Percentiles rank a stretch among this genome's conserved stretches.
phyloP scores from a whole-genome alignment of 2,888 invertebrate genomes.

The Caradrina kadenii region DNA sequence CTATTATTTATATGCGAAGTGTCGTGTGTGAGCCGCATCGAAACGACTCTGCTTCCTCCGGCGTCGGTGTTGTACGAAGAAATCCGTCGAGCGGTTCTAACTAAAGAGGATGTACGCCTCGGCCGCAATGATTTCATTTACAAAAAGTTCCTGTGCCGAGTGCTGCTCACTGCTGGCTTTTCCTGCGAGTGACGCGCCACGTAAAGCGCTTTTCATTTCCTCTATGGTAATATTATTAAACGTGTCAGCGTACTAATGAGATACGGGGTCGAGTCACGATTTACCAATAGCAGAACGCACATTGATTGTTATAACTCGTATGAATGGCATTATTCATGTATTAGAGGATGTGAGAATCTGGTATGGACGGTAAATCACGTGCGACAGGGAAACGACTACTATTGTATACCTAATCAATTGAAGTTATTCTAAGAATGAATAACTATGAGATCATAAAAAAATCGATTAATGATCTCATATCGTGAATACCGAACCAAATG shows the following conservation, averaged over 20 bases:
- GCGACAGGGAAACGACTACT: conserved; percentile 28
- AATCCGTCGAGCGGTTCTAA: conserved; percentile 79
- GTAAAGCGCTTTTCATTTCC: conserved; percentile 80
- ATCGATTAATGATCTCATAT: not conserved
- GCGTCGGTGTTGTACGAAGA: conserved; percentile 77
- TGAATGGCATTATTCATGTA: conserved; percentile 64
- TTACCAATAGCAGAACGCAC: conserved; percentile 66
- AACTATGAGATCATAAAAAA: conserved; percentile 4
- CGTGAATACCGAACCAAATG: not conserved
- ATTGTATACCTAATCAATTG: conserved; percentile 20
- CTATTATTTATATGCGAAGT: conserved; percentile 89
- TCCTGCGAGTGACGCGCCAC: conserved; percentile 77
- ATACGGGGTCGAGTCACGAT: conserved; percentile 77
- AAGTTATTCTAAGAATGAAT: conserved; percentile 1
- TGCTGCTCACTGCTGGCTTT: conserved; percentile 71
- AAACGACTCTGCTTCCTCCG: conserved; percentile 84
- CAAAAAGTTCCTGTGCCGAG: conserved; percentile 84
- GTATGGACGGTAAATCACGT: conserved; percentile 45
- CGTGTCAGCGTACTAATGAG: conserved; percentile 84
- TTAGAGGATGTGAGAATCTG: conserved; percentile 51
- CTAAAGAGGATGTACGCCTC: conserved; percentile 86
- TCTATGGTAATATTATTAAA: conserved; percentile 81
- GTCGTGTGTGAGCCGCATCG: conserved; percentile 79
- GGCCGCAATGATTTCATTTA: conserved; percentile 81
- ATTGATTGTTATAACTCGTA: conserved; percentile 56